Evolutionary conservation across 2,888 invertebrate species (phyloP), one percentile per base, ranked within the genome.

Genomic region (Apotomis capreana): DNA sequence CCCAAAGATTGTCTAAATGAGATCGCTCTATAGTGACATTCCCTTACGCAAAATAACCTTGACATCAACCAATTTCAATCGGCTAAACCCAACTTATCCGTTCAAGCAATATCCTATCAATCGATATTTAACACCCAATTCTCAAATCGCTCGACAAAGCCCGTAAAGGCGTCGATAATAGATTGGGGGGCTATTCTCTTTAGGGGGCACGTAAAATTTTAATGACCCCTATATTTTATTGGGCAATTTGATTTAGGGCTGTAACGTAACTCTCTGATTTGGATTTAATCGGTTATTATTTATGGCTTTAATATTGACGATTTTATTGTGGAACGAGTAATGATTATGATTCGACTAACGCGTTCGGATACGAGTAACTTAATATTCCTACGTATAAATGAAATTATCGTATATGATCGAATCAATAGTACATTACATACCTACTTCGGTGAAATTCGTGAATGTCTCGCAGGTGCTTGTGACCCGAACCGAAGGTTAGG

Each of bases 161-260:
- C 71, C 62, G 6, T 60, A 60, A 65, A 70, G 51, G 37, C 70
- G 36, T 15, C 61, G 70, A 73, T 76, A 76, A 76, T 76, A 76
- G 75, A 76, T 76, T 74, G 74, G 74, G 57, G 60, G 69, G 67
- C 61, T 65, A 69, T 69, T 69, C 74, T 64, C 69, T 69, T 75
- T 71, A 74, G 61, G 62, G 76, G 62, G 76, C 74, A 74, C 78
- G 78, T 78, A 78, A 78, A 78, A 76, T 76, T 76, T 78, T 78
- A 78, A 78, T 75, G 74, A 74, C 60, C 64, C 37, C 74, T 58
- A 78, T 76, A 76, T 74, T 76, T 78, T 74, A 76, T 73, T 73
- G 68, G 37, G 51, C 60, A 13, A 49, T 64, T 64, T 69, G 67
- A 69, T 69, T 74, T 74, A 74, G 71, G 69, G 26, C 26, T 58